Conservation (phyloP, 1,140 invertebrate species). For the Trichoplusia ni region DNA sequence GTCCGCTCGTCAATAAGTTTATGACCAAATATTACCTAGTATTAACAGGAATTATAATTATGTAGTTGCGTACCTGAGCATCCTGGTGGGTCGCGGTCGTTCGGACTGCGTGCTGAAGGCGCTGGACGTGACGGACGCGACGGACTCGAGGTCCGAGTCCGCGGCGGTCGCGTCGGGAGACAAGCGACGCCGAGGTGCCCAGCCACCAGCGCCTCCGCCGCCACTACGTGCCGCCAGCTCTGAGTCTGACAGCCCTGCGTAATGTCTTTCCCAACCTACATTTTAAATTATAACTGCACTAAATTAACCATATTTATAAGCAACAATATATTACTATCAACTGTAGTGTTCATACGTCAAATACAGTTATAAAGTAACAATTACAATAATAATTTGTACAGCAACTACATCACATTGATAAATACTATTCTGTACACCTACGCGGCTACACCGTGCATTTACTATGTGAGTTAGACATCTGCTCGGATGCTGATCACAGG, state of each 20-base stretch:
- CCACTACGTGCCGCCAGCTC: conserved; percentile 86
- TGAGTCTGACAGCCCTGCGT: conserved; percentile 91
- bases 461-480: no score
- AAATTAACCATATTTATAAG: not conserved
- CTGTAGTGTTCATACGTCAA: no score
- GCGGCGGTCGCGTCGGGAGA: conserved; percentile 89
- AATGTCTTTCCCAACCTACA: conserved; percentile 88
- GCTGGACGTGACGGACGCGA: conserved; percentile 92
- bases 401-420: no score
- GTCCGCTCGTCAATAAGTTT: no score
- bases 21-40: no score
- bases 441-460: no score
- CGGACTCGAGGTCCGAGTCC: conserved; percentile 95
- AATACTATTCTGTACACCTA: no score
- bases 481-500: no score
- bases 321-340: no score
- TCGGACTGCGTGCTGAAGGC: conserved; percentile 96
- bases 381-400: no score
- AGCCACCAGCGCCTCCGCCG: conserved; percentile 59
- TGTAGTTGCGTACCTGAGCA: conserved; percentile 63
- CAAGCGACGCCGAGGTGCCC: conserved; percentile 67
- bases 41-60: no score
- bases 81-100: conserved; percentile 87
- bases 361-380: no score
- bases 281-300: conserved; percentile 5